Evolutionary conservation across 1,140 invertebrate genomes (phyloP), one percentile per base, ranked within the genome.

Genomic region (Diorhabda carinulata): DNA sequence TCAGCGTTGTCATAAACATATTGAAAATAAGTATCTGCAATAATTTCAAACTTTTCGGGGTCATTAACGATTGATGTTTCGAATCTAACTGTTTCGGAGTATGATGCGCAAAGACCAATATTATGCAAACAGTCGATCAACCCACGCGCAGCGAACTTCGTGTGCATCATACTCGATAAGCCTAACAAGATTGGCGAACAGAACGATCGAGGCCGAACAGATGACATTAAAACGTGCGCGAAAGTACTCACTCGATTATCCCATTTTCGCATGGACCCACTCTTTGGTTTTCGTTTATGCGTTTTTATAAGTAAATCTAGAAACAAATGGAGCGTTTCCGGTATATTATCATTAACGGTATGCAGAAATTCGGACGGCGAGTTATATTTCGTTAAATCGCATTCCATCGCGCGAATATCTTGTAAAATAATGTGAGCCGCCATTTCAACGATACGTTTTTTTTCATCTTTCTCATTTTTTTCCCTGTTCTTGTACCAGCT

Each of bases 111-210:
- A 9, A 62, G 40, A 66, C 52, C 52, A 70, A 66, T 60, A 70
- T 68, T 58, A 44, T 63, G 56, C 63, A 56, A 47, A 59, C 59
- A 4, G 63, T n/a, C 42, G 67, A 57, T 41, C 62, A 58, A 40
- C 63, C 61, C 9, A 63, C 58, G 5, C 52, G 67, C 57, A 52
- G 45, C 41, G n/a, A 56, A 56, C 52, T 56, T 56, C 52, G 52
- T 56, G 52, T 56, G 52, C n/a, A 56, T 56, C 52, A 2, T 56
- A 56, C 61, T 63, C 40, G 67, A 68, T 41, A 68, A 64, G 3
- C 56, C 43, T 61, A 57, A 56, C n/a, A 56, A 56, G n/a, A 56
- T 56, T n/a, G 52, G 52, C 6, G 52, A 56, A 56, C 6, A 56
- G n/a, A 56, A 56, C n/a, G 52, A 56, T 7, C 52, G 52, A 7